phyloP scores from a whole-genome alignment of 2,797 vertebrate species.

The Lagodon rhomboides region DNA sequence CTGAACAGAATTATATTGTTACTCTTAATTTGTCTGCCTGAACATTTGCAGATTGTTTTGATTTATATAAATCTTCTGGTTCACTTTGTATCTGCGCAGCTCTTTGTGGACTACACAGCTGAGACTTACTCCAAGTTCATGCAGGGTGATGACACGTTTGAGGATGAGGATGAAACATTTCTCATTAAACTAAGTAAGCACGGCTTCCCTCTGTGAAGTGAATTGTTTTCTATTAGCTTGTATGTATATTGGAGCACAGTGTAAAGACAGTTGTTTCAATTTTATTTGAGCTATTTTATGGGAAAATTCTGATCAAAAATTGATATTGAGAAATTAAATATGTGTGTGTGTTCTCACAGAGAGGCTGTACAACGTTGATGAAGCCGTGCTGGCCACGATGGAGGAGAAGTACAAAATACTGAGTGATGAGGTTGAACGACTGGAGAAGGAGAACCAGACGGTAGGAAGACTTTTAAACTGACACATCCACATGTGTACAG shows the following conservation, averaged over 20 bases:
- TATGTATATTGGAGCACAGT: neutral
- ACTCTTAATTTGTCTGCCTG: neutral
- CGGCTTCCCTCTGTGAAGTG: neutral
- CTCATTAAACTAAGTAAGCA: constrained; percentile 90
- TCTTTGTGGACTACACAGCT: constrained; percentile 90
- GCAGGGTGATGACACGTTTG: constrained; percentile 91
- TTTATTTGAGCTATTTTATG: neutral
- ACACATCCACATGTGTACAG: neutral
- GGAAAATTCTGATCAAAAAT: neutral
- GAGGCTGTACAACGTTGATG: constrained; percentile 90
- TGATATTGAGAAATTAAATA: neutral
- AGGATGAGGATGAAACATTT: constrained; percentile 88
- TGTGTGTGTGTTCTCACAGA: constrained; percentile 70
- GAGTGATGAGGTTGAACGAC: constrained; percentile 88
- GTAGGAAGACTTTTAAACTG: constrained; percentile 74
- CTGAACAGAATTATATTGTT: neutral
- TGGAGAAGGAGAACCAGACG: constrained; percentile 93
- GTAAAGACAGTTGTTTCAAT: neutral
- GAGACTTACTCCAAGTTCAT: constrained; percentile 94
- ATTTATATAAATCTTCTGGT: neutral
- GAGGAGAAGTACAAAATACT: constrained; percentile 88
- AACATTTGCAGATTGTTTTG: neutral
- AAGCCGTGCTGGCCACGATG: constrained; percentile 85
- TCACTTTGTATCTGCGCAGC: constrained; percentile 74
- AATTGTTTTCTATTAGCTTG: neutral